These are phyloP conservation scores for Sapajus apella DNA, from an alignment of 2,113 vertebrate species.

Conservation along the genomic window DNA sequence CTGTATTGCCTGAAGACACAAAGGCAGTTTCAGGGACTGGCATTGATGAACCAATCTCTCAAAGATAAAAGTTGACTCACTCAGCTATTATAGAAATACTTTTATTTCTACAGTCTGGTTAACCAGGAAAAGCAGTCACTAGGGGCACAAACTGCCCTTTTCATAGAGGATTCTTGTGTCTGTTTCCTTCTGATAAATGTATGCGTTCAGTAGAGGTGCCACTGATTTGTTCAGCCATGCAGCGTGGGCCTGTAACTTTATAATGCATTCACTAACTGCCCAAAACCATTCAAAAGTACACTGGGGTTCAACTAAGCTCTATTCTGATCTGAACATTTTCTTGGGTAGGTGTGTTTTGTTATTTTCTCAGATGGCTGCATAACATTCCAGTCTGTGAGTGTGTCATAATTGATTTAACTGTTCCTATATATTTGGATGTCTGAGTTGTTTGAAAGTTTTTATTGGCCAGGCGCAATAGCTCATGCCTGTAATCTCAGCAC, in stretches of 20 bases:
- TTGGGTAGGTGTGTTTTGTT: not conserved
- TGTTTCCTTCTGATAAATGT: not conserved
- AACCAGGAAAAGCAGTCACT: not conserved
- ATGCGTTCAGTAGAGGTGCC: not conserved
- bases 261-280: not conserved
- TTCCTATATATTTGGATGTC: not conserved
- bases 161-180: not conserved
- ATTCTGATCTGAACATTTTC: not conserved
- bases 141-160: not conserved
- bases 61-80: not conserved
- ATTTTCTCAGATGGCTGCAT: not conserved
- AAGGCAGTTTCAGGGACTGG: not conserved
- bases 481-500: too few species aligned
- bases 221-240: not conserved
- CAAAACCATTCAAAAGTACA: not conserved
- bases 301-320: not conserved
- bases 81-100: not conserved
- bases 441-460: not conserved
- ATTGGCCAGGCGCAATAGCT: accelerated
- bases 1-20: not conserved
- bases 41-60: not conserved
- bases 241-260: not conserved
- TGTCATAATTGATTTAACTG: not conserved
- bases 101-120: not conserved
- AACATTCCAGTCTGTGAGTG: not conserved